Base-by-base conservation (phyloP, 53 echinoderm and acorn worm species). In the Astropecten irregularis region DNA sequence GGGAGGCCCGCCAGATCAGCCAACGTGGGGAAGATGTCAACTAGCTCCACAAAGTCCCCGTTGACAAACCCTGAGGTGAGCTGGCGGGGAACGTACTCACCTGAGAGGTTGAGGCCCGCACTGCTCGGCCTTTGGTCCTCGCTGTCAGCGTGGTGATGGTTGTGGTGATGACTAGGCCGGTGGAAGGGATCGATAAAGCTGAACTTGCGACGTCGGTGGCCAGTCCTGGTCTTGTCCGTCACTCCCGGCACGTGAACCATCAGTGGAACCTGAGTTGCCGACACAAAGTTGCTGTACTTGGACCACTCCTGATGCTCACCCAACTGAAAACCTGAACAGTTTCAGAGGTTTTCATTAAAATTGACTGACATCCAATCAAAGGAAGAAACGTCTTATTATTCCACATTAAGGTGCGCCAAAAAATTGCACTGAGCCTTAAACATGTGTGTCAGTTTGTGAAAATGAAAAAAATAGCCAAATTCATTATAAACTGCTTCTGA, bases 1-100 rank as follows among this genome's bases (percentile, higher is more conserved):
- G 25, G 40, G 2, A 99, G 73, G 21, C 92, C 90, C 2, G 95
- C 99, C 33, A 99, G 82, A 30, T 95, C 94, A 4, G 90, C 76
- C 10, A 99, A 47, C 16, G 99, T 92, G 36, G 99, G 99, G 30
- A 99, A 99, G n/a, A 99, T 85, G 56, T 99, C 99, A 10, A 95
- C 92, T 4, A 99, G 58, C 62, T 99, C 94, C 16, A 76, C 94
- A 73, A 95, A 86, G 28, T 74, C 87, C 68, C 92, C 68, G 21
- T 47, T 79, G 47, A 62, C 61, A 23, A 79, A 62, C 20, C 79
- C 79, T 54, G 76, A 22, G 16, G 16, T 51, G 36, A 35, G 35
- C 26, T 23, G 54, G 8, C 18, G 18, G 14, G n/a, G 47, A 30
- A 18, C 16, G 23, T 23, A 32, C 40, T 67, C 61, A 58, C 56